Base-by-base conservation (phyloP, 1,140 invertebrate genomes). In the Cherax quadricarinatus region DNA sequence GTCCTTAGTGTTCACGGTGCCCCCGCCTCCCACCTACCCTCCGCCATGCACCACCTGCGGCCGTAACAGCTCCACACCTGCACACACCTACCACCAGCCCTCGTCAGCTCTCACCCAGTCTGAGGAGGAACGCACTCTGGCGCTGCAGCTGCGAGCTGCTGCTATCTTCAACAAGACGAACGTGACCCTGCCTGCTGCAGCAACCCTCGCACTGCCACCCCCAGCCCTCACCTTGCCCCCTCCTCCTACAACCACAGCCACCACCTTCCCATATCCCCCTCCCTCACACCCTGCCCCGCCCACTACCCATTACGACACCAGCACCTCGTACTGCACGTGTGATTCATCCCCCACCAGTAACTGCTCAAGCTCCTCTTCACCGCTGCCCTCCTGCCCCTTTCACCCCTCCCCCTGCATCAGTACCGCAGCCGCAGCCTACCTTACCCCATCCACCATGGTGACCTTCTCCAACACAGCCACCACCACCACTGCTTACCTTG, bases 51-150 rank as follows among this genome's bases (percentile, higher is more conserved):
- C 53, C 81, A 49, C 62, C n/a, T 82, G 88, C 49, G 86, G 66
- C 21, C 86, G 73, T 5, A 57, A 21, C 81, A 75, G 6, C 70
- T 5, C 62, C 10, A 75, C 70, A n/a, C n/a, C 70, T n/a, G 14
- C 80, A 4, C 81, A 70, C 80, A 53, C 70, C 53, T 70, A 75
- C 60, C 88, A 73, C 30, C 48, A 80, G 41, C 18, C 62, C 5
- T 41, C 88, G 16, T 78, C 86, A 57, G 62, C 88, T 51, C 7
- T 70, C 66, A 79, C 9, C 57, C 88, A 89, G 62, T 66, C 82
- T 2, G 89, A 91, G 89, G 89, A 91, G 89, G 89, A 86, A 49
- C 89, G 89, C 66, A 91, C 89, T 41, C 83, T 91, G 73, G 89
- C 89, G 0, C 60, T 91, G 30, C 89, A 91, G 57, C 85, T 91